Evolutionary conservation across 2,888 invertebrate species (phyloP).

Genomic region (Cephus pygmeus): DNA sequence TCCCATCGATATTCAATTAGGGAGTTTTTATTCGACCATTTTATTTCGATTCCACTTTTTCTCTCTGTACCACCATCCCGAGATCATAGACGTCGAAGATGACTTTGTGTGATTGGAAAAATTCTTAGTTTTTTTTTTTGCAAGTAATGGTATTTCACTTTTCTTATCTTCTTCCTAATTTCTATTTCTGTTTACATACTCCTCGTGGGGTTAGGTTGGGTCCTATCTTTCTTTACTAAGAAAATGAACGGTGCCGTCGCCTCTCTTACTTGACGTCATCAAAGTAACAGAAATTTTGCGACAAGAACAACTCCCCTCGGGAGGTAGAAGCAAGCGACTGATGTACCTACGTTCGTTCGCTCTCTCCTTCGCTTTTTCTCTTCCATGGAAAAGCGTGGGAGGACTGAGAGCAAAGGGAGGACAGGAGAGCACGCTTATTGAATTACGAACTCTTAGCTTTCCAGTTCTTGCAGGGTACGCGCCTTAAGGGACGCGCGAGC

Average conservation of each 20-base stretch:
- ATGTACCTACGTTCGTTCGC: conserved; percentile 2
- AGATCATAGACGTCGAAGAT: background rate
- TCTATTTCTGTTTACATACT: background rate
- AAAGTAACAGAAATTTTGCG: conserved; percentile 47
- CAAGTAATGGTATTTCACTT: background rate
- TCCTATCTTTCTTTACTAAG: background rate
- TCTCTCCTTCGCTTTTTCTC: conserved; percentile 9
- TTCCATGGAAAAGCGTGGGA: conserved; percentile 28
- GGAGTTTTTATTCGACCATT: conserved; percentile 59
- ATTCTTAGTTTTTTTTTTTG: conserved; percentile 3
- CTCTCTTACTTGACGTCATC: conserved; percentile 29
- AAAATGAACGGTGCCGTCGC: background rate
- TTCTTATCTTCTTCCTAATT: background rate
- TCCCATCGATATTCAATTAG: conserved; percentile 55
- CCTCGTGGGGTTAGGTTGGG: background rate
- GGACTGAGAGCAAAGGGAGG: conserved; percentile 33
- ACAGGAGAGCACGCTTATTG: conserved; percentile 58
- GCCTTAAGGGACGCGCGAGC: conserved; percentile 55
- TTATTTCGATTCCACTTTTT: conserved; percentile 45
- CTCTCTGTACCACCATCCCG: background rate
- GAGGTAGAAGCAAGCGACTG: conserved; percentile 24
- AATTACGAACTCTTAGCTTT: conserved; percentile 65
- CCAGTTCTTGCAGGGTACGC: conserved; percentile 56
- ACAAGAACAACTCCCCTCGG: conserved; percentile 37
- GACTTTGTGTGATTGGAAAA: background rate